Evolutionary conservation across 2,113 vertebrate genomes (phyloP).

Genomic region (Hucho hucho): DNA sequence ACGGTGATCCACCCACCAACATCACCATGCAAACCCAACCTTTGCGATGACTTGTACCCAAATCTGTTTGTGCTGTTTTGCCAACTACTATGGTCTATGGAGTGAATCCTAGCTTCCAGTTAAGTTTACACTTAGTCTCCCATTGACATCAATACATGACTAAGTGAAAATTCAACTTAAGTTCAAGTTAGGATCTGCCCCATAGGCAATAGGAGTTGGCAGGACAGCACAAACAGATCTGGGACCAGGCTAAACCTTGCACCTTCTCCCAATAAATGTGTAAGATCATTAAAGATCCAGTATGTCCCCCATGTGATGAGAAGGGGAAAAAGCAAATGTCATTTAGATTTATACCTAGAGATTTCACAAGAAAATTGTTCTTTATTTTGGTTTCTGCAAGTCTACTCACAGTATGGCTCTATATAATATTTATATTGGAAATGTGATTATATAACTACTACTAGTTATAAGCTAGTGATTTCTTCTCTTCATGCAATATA

Average conservation of each 20-base stretch:
- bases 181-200: too few relatives aligned
- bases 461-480: constrained; percentile 11
- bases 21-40: background rate
- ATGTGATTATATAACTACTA: constrained; percentile 22
- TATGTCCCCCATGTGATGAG: background rate
- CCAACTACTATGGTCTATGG: too few relatives aligned
- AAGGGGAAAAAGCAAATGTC: constrained; percentile 1
- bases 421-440: constrained; percentile 59
- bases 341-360: constrained; percentile 52
- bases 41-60: constrained; percentile 6
- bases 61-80: too few relatives aligned
- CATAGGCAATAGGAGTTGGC: too few relatives aligned
- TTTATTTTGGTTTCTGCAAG: constrained; percentile 24
- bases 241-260: background rate
- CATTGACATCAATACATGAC: too few relatives aligned
- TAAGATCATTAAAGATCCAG: background rate
- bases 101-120: too few relatives aligned
- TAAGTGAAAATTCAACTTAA: too few relatives aligned
- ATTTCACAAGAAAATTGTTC: constrained; percentile 17
- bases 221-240: too few relatives aligned
- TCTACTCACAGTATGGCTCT: constrained; percentile 12
- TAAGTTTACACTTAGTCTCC: too few relatives aligned
- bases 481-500: background rate
- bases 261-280: background rate
- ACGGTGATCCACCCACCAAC: constrained; percentile 79